Percentiles rank a stretch among this genome's conserved stretches.
Evolutionary conservation across 23 tunicate species (phyloP).

Genomic region (Styela plicata): DNA sequence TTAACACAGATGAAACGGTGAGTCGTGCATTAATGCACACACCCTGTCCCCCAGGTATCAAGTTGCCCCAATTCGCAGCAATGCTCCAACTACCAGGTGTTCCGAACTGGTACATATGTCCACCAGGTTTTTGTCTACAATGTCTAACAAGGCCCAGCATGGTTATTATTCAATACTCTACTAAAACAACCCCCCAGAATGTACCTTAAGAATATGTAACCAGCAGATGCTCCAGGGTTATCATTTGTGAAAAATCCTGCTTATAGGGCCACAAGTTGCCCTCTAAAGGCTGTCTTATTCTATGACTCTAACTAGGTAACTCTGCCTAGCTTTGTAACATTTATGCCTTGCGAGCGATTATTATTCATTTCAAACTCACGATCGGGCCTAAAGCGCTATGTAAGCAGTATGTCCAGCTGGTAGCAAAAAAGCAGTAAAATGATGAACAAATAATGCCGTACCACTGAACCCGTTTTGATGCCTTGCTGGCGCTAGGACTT

Average conservation of each 20-base stretch:
- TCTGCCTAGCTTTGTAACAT: slow-evolving; percentile 10
- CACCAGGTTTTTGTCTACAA: neutral
- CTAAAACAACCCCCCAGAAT: neutral
- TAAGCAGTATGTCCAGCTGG: slow-evolving; percentile 66
- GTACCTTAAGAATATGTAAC: too few species aligned
- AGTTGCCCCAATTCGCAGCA: slow-evolving; percentile 32
- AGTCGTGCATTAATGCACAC: slow-evolving; percentile 17
- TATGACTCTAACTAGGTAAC: neutral
- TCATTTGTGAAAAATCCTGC: neutral
- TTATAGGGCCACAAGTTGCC: neutral
- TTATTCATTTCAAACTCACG: slow-evolving; percentile 10
- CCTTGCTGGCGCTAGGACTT: slow-evolving; percentile 61
- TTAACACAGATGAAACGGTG: slow-evolving; percentile 35
- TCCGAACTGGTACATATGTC: neutral
- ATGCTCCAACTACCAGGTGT: neutral
- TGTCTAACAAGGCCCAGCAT: neutral
- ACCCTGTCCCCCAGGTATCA: slow-evolving; percentile 67
- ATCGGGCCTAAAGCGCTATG: neutral
- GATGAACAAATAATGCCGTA: slow-evolving; percentile 34
- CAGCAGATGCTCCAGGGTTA: slow-evolving; percentile 5
- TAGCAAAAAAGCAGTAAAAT: too few species aligned
- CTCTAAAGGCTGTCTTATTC: neutral
- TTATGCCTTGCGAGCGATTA: slow-evolving; percentile 36
- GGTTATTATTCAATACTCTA: slow-evolving; percentile 24
- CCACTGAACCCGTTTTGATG: slow-evolving; percentile 44